These are phyloP conservation scores for Antheraea assamensis DNA, from an alignment of 2,888 invertebrate species.

Conservation along the genomic window DNA sequence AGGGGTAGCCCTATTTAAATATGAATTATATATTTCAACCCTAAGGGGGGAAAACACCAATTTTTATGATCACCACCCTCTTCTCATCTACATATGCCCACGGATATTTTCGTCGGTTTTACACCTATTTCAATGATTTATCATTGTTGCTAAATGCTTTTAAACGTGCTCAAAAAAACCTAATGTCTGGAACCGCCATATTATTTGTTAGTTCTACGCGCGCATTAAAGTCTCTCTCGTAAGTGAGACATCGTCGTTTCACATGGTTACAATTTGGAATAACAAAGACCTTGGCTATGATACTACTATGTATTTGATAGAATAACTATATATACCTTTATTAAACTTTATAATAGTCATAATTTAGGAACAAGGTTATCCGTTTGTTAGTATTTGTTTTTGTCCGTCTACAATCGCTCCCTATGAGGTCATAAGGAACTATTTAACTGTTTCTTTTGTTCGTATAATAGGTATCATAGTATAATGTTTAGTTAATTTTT, in stretches of 20 bases:
- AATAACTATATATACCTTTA: background rate
- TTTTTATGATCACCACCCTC: too few species aligned
- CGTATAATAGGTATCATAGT: slow-evolving; percentile 26
- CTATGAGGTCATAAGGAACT: slow-evolving; percentile 44
- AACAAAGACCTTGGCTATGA: background rate
- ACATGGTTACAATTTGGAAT: background rate
- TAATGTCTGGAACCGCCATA: too few species aligned
- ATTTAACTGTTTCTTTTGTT: slow-evolving; percentile 34
- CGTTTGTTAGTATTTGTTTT: slow-evolving; percentile 4
- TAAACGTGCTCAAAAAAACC: too few species aligned
- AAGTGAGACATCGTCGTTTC: background rate
- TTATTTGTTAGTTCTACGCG: background rate
- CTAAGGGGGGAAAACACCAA: too few species aligned
- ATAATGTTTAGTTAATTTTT: slow-evolving; percentile 29
- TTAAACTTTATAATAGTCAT: background rate
- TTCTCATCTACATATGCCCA: too few species aligned
- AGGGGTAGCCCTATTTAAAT: too few species aligned
- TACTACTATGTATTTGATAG: background rate
- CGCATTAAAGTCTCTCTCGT: background rate
- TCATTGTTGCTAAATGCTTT: too few species aligned
- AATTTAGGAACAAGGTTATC: slow-evolving; percentile 12
- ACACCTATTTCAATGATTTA: too few species aligned
- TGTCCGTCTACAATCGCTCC: slow-evolving; percentile 20
- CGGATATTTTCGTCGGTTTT: too few species aligned
- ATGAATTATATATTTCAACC: too few species aligned